Conservation (phyloP, 2,888 invertebrate species). For the Caenorhabditis becei region DNA sequence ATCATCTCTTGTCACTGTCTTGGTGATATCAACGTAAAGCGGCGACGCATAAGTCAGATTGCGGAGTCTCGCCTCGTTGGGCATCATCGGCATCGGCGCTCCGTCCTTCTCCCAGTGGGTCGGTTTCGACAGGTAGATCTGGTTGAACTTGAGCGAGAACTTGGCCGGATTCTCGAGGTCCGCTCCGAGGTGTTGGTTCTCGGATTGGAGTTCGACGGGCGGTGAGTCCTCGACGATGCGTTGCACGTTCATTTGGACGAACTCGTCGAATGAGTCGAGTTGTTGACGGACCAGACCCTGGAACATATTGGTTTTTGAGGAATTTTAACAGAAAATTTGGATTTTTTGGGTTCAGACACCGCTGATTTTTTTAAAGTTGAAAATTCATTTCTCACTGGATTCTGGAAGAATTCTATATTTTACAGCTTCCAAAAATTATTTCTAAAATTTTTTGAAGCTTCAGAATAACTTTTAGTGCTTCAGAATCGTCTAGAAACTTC, state of each 20-base stretch:
- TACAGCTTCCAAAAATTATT: no score
- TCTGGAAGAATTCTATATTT: no score
- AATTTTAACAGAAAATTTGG: no score
- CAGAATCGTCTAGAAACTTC: no score
- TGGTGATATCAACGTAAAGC: conserved; percentile 97
- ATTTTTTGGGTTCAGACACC: no score
- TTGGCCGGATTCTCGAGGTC: conserved; percentile 86
- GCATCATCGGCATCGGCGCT: conserved; percentile 99
- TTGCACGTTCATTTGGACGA: conserved; percentile 99
- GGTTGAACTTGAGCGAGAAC: conserved; percentile 96
- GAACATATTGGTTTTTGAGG: neutral
- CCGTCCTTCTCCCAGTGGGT: conserved; percentile 99
- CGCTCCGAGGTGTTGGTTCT: conserved; percentile 94
- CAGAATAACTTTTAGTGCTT: no score
- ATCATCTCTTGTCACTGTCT: conserved; percentile 86
- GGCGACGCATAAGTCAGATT: conserved; percentile 95
- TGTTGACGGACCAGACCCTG: conserved; percentile 96
- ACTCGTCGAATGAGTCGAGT: conserved; percentile 99
- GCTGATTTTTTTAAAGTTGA: no score
- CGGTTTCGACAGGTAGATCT: conserved; percentile 98
- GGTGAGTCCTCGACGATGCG: conserved; percentile 99
- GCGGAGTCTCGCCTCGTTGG: conserved; percentile 96
- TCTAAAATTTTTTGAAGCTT: no score
- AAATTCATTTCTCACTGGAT: no score
- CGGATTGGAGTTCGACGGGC: conserved; percentile 94